phyloP scores from a whole-genome alignment of 2,113 vertebrate species.

The Zosterops japonicus region DNA sequence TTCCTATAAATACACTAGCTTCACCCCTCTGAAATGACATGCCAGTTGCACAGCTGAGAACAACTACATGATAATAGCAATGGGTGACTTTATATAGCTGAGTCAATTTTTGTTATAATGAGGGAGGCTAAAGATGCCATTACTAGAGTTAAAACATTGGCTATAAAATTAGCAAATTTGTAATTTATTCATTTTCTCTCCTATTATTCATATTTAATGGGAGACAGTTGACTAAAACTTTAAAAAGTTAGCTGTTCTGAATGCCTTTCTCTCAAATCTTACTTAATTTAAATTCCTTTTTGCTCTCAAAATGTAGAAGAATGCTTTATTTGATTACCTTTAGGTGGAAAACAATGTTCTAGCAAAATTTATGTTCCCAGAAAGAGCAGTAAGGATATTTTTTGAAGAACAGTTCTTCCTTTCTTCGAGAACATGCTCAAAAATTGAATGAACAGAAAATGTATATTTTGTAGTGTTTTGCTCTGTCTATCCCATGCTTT shows the following conservation, averaged over 20 bases:
- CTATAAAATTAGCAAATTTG: neutral
- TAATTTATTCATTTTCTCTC: neutral
- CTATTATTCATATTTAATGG: conserved; percentile 44
- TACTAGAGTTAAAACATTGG: neutral
- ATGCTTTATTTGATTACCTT: neutral
- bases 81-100: neutral
- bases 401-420: neutral
- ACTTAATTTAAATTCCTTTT: neutral
- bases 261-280: neutral
- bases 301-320: neutral
- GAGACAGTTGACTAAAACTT: neutral
- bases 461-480: neutral
- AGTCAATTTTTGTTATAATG: neutral
- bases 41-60: neutral
- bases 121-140: neutral
- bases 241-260: neutral
- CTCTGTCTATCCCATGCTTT: neutral
- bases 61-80: neutral
- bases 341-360: neutral
- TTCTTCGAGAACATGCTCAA: neutral
- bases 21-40: neutral
- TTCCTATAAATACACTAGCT: neutral
- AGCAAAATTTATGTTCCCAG: neutral
- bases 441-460: neutral
- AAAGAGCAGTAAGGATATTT: neutral